Percentiles rank a stretch among this genome's conserved stretches.
Evolutionary conservation across 2,888 invertebrate species (phyloP).

Genomic region (Tachina fera): DNA sequence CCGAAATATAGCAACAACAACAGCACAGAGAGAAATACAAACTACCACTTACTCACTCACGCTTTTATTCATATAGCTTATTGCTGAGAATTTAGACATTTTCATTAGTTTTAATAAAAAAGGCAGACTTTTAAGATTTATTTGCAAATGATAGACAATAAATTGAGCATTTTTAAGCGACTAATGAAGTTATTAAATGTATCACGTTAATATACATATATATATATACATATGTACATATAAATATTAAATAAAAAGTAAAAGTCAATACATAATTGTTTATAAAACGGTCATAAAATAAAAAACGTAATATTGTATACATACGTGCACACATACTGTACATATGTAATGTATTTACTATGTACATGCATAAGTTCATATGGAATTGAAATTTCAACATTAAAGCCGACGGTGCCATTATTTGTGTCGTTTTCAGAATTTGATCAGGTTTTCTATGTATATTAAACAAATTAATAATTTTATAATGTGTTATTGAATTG

Average conservation of each 20-base stretch:
- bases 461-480: not conserved
- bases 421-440: not conserved
- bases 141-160: slow-evolving; percentile 36
- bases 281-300: not conserved
- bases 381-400: slow-evolving; percentile 13
- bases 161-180: slow-evolving; percentile 20
- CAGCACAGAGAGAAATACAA: slow-evolving; percentile 25
- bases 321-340: not conserved
- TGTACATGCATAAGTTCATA: not conserved
- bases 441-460: not conserved
- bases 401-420: slow-evolving; percentile 14
- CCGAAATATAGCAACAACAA: slow-evolving; percentile 25
- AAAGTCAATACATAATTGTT: not conserved
- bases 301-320: not conserved
- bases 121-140: slow-evolving; percentile 69
- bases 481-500: not conserved
- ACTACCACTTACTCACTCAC: slow-evolving; percentile 49
- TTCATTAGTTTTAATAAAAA: slow-evolving; percentile 75
- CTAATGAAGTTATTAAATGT: slow-evolving; percentile 29
- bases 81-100: slow-evolving; percentile 47
- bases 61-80: slow-evolving; percentile 19
- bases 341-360: not conserved
- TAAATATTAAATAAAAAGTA: not conserved
- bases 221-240: not conserved
- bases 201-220: not conserved